Conservation (phyloP, 2,113 vertebrate species). For the Cephalopholis sonnerati region DNA sequence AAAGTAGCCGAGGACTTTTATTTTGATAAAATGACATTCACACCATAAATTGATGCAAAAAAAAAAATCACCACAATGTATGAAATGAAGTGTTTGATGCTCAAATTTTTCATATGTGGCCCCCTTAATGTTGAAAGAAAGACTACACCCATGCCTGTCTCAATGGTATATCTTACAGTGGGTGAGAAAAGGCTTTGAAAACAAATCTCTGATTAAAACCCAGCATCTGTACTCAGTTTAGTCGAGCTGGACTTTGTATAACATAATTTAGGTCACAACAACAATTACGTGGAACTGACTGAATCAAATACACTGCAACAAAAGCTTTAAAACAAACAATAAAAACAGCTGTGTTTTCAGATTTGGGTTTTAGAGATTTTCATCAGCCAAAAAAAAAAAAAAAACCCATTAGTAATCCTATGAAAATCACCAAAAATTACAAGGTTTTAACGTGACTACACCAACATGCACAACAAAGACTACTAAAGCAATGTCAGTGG, state of each 20-base stretch:
- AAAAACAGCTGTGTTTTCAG: background rate
- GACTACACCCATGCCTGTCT: background rate
- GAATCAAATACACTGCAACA: background rate
- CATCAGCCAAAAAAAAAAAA: background rate
- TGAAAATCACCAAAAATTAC: background rate
- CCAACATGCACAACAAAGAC: background rate
- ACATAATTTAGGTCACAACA: constrained; percentile 21
- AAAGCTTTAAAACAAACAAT: background rate
- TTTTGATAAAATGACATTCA: too few relatives aligned
- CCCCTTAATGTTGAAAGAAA: too few relatives aligned
- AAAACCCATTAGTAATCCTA: background rate
- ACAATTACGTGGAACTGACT: background rate
- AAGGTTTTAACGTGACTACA: background rate
- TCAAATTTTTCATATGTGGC: too few relatives aligned
- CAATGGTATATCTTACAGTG: constrained; percentile 6
- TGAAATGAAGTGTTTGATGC: too few relatives aligned
- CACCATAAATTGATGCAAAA: too few relatives aligned
- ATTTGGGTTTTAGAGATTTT: constrained; percentile 1
- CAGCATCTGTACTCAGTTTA: background rate
- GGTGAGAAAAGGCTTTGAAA: constrained; percentile 14
- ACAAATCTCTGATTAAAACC: constrained; percentile 7
- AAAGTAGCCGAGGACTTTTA: too few relatives aligned
- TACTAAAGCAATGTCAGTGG: background rate
- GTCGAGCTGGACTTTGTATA: background rate
- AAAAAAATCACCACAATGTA: too few relatives aligned